Conservation (phyloP, 1,140 invertebrate species). For the Nilaparvata lugens region DNA sequence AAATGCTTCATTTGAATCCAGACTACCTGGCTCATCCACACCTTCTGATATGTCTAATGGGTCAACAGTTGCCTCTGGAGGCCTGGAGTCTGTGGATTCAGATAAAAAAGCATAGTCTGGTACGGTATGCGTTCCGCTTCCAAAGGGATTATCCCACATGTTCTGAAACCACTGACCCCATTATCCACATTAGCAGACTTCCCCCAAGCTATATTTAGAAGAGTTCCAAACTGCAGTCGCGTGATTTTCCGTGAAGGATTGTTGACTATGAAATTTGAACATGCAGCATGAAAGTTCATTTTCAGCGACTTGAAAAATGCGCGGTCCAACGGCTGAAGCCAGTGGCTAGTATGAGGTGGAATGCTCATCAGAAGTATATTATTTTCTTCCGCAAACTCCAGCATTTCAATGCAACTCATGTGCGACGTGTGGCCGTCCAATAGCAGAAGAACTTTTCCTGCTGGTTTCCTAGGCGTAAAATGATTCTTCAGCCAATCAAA, state of each 20-base stretch:
- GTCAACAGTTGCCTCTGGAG: background rate
- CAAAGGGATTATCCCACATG: slow-evolving; percentile 1
- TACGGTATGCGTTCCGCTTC: background rate
- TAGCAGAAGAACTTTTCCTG: slow-evolving; percentile 23
- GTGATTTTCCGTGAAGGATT: slow-evolving; percentile 2
- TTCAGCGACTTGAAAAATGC: slow-evolving; percentile 30
- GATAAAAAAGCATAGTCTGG: no score
- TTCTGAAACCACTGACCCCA: slow-evolving; percentile 4
- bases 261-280: background rate
- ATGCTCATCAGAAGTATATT: slow-evolving; percentile 28
- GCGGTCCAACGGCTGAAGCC: slow-evolving; percentile 28
- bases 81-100: background rate
- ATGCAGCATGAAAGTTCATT: background rate
- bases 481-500: slow-evolving; percentile 32
- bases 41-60: no score
- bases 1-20: background rate
- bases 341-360: slow-evolving; percentile 29
- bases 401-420: slow-evolving; percentile 20
- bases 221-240: background rate
- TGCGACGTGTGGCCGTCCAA: slow-evolving; percentile 25
- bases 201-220: background rate
- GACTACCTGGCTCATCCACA: background rate
- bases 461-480: slow-evolving; percentile 28
- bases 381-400: slow-evolving; percentile 26
- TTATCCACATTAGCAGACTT: slow-evolving; percentile 10